phyloP scores from a whole-genome alignment of 2,888 invertebrate genomes.

The Tipula confusa region DNA sequence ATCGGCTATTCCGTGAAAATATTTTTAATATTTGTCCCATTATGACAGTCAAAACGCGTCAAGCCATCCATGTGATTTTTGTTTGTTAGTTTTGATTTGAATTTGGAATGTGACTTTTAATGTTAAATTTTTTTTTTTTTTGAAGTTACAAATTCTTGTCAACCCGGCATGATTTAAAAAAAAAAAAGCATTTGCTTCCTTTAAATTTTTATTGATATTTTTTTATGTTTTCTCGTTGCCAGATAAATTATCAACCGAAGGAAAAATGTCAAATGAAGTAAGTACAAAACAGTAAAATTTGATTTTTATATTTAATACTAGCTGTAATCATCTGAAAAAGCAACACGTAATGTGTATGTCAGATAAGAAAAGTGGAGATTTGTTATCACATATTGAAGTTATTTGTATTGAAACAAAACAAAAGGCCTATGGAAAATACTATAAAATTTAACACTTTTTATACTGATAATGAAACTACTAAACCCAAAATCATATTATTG shows the following conservation, averaged over 20 bases:
- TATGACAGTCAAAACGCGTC: background rate
- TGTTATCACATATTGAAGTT: no score
- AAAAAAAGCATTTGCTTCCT: background rate
- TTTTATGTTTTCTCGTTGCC: background rate
- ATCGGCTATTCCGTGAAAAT: background rate
- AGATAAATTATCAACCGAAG: slow-evolving; percentile 25
- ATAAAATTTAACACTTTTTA: background rate
- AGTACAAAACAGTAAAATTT: no score
- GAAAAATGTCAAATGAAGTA: slow-evolving; percentile 26
- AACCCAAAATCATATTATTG: background rate
- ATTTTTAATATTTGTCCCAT: no score
- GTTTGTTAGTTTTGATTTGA: background rate
- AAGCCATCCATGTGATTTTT: background rate
- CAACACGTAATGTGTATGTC: no score
- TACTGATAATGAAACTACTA: background rate
- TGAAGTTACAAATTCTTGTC: background rate
- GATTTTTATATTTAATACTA: no score
- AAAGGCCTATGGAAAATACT: no score
- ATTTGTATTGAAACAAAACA: no score
- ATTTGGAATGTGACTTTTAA: background rate
- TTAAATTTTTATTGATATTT: background rate
- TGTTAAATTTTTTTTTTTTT: background rate
- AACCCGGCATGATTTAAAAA: background rate
- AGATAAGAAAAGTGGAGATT: no score
- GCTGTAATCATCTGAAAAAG: no score